These are phyloP conservation scores for Trissolcus basalis DNA, from an alignment of 1,140 invertebrate genomes.

Conservation along the genomic window DNA sequence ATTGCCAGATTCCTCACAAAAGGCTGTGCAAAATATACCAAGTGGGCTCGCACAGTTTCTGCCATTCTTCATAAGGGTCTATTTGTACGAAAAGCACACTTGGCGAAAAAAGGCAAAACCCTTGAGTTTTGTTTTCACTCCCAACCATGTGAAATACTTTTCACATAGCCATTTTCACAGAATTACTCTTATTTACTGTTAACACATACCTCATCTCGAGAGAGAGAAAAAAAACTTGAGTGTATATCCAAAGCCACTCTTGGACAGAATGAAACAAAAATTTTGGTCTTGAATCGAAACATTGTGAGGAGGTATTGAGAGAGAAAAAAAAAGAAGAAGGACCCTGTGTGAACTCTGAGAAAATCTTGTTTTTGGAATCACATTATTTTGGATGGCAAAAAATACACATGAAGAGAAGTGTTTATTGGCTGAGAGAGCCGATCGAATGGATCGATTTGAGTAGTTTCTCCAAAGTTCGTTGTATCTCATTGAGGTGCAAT, in stretches of 20 bases:
- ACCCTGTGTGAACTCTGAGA: not conserved
- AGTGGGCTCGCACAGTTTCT: conserved; percentile 21
- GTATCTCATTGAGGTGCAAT: conserved; percentile 33
- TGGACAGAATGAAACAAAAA: no score
- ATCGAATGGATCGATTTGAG: conserved; percentile 14
- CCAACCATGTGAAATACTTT: conserved; percentile 12
- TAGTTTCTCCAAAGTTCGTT: conserved; percentile 18
- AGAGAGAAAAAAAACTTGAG: not conserved
- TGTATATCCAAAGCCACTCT: no score
- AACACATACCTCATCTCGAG: not conserved
- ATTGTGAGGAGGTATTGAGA: no score
- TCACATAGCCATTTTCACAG: conserved; percentile 11
- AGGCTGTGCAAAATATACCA: conserved; percentile 22
- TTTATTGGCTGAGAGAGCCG: conserved; percentile 15
- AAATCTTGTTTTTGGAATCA: not conserved
- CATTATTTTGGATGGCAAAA: not conserved
- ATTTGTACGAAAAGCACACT: conserved; percentile 30
- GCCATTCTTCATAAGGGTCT: conserved; percentile 26
- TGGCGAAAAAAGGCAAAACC: conserved; percentile 21
- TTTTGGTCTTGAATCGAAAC: no score
- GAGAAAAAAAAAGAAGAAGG: no score
- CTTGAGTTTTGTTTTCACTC: conserved; percentile 28
- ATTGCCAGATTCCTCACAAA: conserved; percentile 21
- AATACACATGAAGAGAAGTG: not conserved
- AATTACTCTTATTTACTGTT: conserved; percentile 9